Conservation (phyloP, 2,113 vertebrate species). For the Mionectes macconnelli region DNA sequence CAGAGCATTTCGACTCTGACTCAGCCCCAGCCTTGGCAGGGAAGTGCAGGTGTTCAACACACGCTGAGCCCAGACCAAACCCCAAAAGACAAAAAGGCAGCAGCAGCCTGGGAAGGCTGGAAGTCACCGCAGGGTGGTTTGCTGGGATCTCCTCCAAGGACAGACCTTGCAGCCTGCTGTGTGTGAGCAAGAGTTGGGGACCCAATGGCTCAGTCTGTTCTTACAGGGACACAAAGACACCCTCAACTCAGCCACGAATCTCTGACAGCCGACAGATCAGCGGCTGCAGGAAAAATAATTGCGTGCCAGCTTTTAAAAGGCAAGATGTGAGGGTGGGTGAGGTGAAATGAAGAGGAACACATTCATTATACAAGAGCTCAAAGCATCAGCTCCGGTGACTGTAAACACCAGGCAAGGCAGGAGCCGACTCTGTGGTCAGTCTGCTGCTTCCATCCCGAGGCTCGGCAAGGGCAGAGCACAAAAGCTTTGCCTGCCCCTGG, state of each 20-base stretch:
- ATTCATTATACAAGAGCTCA: background rate
- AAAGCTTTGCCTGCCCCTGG: background rate
- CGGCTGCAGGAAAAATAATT: background rate
- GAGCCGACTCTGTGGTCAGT: fast-evolving
- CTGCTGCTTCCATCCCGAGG: background rate
- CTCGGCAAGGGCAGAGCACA: background rate
- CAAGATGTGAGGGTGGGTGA: background rate
- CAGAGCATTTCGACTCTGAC: background rate
- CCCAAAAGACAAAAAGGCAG: background rate
- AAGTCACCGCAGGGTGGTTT: background rate
- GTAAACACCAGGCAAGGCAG: background rate
- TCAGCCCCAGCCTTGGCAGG: constrained; percentile 1
- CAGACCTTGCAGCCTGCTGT: background rate
- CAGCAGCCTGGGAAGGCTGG: background rate
- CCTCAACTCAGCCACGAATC: background rate
- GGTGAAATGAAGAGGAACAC: background rate
- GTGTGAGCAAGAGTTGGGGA: fast-evolving
- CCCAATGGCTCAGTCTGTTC: background rate
- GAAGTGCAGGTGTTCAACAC: background rate
- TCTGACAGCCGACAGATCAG: background rate
- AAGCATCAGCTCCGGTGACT: background rate
- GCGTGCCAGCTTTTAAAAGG: background rate
- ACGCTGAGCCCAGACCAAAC: background rate
- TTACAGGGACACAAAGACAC: background rate
- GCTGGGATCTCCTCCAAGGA: background rate